Evolutionary conservation across 37 sponge, comb jelly and placozoan species (phyloP).

Genomic region (Halisarca cf. caerulea): DNA sequence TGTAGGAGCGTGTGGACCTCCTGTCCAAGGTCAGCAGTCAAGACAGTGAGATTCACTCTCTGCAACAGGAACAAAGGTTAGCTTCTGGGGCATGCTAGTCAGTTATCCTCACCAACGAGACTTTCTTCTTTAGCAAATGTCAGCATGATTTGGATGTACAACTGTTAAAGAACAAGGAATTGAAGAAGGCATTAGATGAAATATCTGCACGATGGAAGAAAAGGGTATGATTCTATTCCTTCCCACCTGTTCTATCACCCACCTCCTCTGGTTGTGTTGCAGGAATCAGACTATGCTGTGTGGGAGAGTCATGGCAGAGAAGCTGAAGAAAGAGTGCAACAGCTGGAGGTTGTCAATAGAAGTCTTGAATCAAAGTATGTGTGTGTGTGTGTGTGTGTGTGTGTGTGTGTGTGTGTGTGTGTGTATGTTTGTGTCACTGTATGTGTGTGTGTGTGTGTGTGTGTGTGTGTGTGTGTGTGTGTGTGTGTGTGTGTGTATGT

Average conservation of each 20-base stretch:
- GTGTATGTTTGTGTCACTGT: too few species aligned
- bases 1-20: not conserved
- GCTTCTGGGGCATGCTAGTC: not conserved
- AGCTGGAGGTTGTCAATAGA: not conserved
- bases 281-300: constrained; percentile 41
- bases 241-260: too few species aligned
- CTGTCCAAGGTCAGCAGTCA: not conserved
- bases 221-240: constrained; percentile 32
- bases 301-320: constrained; percentile 23
- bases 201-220: constrained; percentile 43
- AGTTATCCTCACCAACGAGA: not conserved
- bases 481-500: too few species aligned
- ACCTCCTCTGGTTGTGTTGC: not conserved
- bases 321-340: constrained; percentile 45
- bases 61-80: not conserved
- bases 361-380: not conserved
- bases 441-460: too few species aligned
- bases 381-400: too few species aligned
- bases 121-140: constrained; percentile 5
- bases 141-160: constrained; percentile 44
- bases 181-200: constrained; percentile 53
- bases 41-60: not conserved
- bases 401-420: too few species aligned
- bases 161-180: constrained; percentile 49
- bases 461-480: too few species aligned